Evolutionary conservation across 2,888 invertebrate genomes (phyloP), one percentile per base, ranked within the genome.

Genomic region (Cloeon dipterum): DNA sequence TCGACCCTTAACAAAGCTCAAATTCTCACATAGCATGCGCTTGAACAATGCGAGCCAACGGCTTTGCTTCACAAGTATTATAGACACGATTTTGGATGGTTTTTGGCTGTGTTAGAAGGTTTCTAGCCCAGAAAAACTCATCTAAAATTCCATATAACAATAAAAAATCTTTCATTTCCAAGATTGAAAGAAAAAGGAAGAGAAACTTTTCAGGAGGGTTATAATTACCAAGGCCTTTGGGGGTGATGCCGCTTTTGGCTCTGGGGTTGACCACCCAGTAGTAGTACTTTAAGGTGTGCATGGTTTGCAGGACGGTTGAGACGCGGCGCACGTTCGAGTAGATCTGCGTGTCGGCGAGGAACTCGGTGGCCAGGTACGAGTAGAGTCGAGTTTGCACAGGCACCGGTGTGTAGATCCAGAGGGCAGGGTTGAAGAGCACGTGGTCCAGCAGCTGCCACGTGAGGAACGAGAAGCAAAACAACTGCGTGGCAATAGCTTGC

Each of bases 351-450:
- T 96, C 93, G 41, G 85, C 85, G 41, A 98, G 68, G 63, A 98
- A 98, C 59, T 99, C 96, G n/a, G 91, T 91, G 32, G 96, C 91
- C 60, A 99, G 63, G 62, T 96, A 99, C 52, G 88, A 86, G 65
- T 98, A 98, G 35, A 99, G 70, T 45, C 81, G 68, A 33, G 86
- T 83, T 58, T 94, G 94, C 7, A 96, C 96, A 44, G 83, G 77
- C 21, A 94, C 85, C 36, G 91, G 85, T 10, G 96, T 89, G 62
- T 96, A 88, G 52, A 98, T 94, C 98, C 98, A 99, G 43, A 99
- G 66, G 20, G 91, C 88, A 7, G 98, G 96, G 68, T 98, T 98
- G 72, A 99, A 98, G 46, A 99, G 74, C 41, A 98, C 82, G 66
- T 96, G 93, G 63, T 99, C 98, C 67, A 98, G 70, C 49, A 99